phyloP scores from a whole-genome alignment of 2,113 vertebrate genomes.

The Smithornis capensis region DNA sequence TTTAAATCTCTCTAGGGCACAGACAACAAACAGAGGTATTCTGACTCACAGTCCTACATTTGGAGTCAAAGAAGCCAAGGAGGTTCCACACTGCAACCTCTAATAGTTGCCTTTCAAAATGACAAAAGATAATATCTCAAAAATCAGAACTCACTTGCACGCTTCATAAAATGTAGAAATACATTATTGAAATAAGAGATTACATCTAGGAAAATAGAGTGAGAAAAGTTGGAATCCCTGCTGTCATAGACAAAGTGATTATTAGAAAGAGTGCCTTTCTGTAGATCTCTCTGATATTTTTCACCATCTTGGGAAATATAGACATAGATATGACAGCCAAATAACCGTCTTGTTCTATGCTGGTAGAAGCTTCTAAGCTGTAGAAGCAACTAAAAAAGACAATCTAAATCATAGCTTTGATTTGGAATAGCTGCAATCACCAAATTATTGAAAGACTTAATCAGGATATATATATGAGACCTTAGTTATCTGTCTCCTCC shows the following conservation, averaged over 20 bases:
- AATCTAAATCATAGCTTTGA: background rate
- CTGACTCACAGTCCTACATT: background rate
- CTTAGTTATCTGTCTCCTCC: background rate
- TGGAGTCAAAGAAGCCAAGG: background rate
- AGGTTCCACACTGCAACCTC: background rate
- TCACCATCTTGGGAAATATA: background rate
- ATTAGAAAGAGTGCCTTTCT: background rate
- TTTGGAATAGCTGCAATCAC: background rate
- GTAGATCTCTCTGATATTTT: background rate
- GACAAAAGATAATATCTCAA: background rate
- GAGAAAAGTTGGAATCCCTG: background rate
- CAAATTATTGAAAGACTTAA: background rate
- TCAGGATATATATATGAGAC: background rate
- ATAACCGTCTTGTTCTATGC: background rate
- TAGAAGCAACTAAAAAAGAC: background rate
- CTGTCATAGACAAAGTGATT: background rate
- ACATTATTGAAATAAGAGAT: background rate
- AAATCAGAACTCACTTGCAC: background rate
- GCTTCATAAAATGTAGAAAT: background rate
- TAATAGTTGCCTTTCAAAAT: background rate
- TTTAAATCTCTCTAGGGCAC: background rate
- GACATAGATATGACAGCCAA: background rate
- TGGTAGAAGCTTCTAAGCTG: background rate
- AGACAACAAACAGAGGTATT: background rate
- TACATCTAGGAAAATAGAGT: background rate